Conservation (phyloP, 1,140 invertebrate species). For the Drosophila pachea region DNA sequence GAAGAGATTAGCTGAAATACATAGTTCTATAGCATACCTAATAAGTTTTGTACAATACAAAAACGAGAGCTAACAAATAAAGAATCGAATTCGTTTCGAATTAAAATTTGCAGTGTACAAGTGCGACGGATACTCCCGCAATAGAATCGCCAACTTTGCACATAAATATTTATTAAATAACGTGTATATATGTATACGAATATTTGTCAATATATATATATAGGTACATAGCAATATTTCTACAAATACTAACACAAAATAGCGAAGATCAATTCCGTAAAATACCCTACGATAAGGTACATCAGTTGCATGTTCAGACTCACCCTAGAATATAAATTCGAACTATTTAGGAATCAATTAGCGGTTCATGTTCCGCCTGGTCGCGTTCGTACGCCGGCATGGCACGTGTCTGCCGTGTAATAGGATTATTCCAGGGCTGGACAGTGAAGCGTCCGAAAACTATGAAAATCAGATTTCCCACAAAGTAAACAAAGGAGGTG, state of each 20-base stretch:
- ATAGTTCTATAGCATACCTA: constrained; percentile 32
- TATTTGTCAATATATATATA: constrained; percentile 26
- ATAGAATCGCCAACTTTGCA: not conserved
- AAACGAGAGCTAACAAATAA: constrained; percentile 44
- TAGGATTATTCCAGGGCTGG: constrained; percentile 83
- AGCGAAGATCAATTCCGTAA: constrained; percentile 61
- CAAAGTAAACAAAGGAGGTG: constrained; percentile 84
- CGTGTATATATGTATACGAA: constrained; percentile 45
- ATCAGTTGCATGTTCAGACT: constrained; percentile 54
- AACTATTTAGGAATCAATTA: constrained; percentile 48
- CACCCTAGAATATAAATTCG: constrained; percentile 18
- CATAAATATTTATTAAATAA: constrained; percentile 40
- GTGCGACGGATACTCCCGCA: too few relatives aligned
- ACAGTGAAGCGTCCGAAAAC: constrained; percentile 83
- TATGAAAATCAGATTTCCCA: constrained; percentile 85
- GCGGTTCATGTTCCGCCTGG: constrained; percentile 44
- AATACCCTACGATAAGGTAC: constrained; percentile 63
- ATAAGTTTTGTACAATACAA: constrained; percentile 44
- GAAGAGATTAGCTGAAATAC: constrained; percentile 48
- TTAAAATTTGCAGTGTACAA: too few relatives aligned
- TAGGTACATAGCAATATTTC: not conserved
- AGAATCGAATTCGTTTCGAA: constrained; percentile 19
- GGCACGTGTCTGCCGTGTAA: not conserved
- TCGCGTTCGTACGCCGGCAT: not conserved
- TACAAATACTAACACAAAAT: constrained; percentile 22